Base-by-base conservation (phyloP, 2,113 vertebrate species). In the Phoenicopterus ruber region DNA sequence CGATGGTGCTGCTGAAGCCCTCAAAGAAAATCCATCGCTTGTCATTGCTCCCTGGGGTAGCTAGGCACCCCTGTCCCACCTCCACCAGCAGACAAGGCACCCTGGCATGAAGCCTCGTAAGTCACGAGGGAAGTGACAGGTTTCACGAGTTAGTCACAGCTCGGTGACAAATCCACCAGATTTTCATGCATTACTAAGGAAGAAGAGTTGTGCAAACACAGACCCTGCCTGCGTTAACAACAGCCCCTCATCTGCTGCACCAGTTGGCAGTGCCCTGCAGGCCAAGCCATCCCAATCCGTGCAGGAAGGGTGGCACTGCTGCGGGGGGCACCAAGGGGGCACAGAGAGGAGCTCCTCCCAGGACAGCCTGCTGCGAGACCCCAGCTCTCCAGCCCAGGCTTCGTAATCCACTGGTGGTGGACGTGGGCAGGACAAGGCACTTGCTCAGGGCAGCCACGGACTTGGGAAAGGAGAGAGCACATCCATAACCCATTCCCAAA, bases 91-190 rank as follows among this genome's bases (percentile, higher is more conserved):
- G 79, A 77, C 49, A 82, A 59, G 40, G 62, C 18, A 4, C 16
- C 12, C 46, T 82, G 50, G 66, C 85, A 80, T 3, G 10, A 59
- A 40, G 42, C 55, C 70, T 36, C 3, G 0, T 44, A 83, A 85
- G 83, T 95, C 93, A 94, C 16, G 25, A 94, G 89, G 82, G 55
- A 82, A 86, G 34, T 31, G 61, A 91, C 49, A 66, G 66, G 74
- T 88, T 88, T 94, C 93, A 93, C 0, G 10, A 92, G 69, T 94
- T 81, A 94, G 86, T 92, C 95, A 95, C 88, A 89, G 89, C 70
- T 85, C 66, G n/a, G 65, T 91, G 96, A 95, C 92, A 93, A 83
- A 92, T 29, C 42, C 32, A 77, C 32, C 58, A 78, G 80, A 81
- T 90, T 94, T 82, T 52, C 71, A 38, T 40, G 63, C 36, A 46